Evolutionary conservation across 1,140 invertebrate species (phyloP).

Genomic region (Arion vulgaris): DNA sequence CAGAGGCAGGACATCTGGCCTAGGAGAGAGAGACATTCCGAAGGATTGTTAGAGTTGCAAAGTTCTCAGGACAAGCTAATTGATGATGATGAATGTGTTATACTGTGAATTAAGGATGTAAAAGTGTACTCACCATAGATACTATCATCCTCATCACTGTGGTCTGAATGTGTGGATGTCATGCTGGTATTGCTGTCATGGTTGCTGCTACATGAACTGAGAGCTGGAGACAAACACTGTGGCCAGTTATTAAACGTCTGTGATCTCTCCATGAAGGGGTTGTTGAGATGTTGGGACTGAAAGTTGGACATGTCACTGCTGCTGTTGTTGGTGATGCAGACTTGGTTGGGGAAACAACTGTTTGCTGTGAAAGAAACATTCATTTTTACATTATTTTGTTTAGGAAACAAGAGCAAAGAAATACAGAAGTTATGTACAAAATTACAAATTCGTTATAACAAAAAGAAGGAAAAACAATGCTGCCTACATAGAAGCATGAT

Average conservation of each 20-base stretch:
- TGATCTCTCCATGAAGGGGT: not conserved
- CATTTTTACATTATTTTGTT: too few relatives aligned
- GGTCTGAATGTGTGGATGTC: not conserved
- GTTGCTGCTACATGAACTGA: conserved; percentile 35
- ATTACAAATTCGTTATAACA: too few relatives aligned
- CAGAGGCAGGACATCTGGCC: too few relatives aligned
- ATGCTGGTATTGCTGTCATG: conserved; percentile 12
- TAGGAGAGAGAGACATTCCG: too few relatives aligned
- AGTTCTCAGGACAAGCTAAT: too few relatives aligned
- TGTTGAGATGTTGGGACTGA: not conserved
- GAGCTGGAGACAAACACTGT: conserved; percentile 45
- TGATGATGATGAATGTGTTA: too few relatives aligned
- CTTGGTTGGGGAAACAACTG: conserved; percentile 11
- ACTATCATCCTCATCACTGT: conserved; percentile 32
- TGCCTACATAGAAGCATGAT: too few relatives aligned
- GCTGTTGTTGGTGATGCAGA: not conserved
- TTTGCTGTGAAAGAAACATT: conserved; percentile 1
- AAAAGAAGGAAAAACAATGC: too few relatives aligned
- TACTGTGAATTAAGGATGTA: too few relatives aligned
- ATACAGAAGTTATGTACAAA: too few relatives aligned
- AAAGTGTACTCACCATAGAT: not conserved
- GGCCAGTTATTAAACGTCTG: not conserved
- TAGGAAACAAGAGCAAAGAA: too few relatives aligned
- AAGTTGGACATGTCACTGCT: not conserved
- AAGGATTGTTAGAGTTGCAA: too few relatives aligned